Evolutionary conservation across 2,797 vertebrate species (phyloP).

Genomic region (Sebastolobus altivelis): DNA sequence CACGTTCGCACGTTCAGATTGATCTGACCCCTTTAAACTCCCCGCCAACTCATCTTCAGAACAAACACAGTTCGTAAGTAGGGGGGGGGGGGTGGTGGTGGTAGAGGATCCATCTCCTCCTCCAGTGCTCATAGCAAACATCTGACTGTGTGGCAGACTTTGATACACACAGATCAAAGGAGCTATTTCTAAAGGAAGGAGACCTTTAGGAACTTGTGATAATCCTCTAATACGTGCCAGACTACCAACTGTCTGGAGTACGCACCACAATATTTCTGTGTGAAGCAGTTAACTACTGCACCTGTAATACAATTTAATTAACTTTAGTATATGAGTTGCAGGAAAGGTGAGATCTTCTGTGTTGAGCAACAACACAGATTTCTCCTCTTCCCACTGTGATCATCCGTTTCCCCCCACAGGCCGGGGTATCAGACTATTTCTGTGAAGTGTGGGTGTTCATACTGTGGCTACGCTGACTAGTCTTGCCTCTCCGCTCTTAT

Average conservation of each 20-base stretch:
- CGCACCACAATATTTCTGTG: slow-evolving; percentile 1
- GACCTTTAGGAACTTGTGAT: slow-evolving; percentile 64
- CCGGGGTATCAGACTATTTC: slow-evolving; percentile 61
- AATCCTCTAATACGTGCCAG: slow-evolving; percentile 23
- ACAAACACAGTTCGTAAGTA: slow-evolving; percentile 31
- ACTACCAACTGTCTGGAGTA: not conserved
- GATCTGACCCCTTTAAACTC: slow-evolving; percentile 60
- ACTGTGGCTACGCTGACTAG: slow-evolving; percentile 44
- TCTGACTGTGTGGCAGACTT: slow-evolving; percentile 60
- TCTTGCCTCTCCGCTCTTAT: slow-evolving; percentile 58
- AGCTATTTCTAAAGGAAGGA: slow-evolving; percentile 50
- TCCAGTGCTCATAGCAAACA: slow-evolving; percentile 45
- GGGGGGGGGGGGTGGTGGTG: slow-evolving; percentile 1
- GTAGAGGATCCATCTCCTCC: slow-evolving; percentile 30
- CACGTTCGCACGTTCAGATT: slow-evolving; percentile 17
- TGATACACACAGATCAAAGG: slow-evolving; percentile 77
- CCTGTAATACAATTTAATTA: not conserved
- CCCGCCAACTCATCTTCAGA: slow-evolving; percentile 35
- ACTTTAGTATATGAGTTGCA: not conserved
- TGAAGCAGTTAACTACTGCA: not conserved
- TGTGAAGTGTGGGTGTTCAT: slow-evolving; percentile 68
- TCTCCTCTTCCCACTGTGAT: slow-evolving; percentile 32
- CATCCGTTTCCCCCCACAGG: slow-evolving; percentile 27
- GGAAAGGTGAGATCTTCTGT: slow-evolving; percentile 18
- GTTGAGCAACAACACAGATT: slow-evolving; percentile 7